Percentiles rank a stretch among this genome's conserved stretches.
phyloP scores from a whole-genome alignment of 2,888 invertebrate species.

The Tetranychus truncatus region DNA sequence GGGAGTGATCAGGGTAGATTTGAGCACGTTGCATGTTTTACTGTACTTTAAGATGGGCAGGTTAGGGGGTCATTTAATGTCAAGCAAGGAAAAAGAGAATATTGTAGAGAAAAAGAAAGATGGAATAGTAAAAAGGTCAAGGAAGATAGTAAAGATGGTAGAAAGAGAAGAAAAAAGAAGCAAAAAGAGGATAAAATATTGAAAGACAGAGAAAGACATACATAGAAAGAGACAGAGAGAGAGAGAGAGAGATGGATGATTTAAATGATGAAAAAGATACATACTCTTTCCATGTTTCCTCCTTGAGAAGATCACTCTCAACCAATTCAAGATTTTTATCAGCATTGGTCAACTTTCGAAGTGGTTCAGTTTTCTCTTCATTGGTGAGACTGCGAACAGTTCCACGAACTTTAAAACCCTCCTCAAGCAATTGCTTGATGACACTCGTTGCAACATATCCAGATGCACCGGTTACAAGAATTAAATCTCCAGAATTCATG shows the following conservation, averaged over 20 bases:
- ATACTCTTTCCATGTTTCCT: conserved; percentile 32
- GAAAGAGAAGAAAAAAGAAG: background rate
- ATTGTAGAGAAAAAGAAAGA: too few species aligned
- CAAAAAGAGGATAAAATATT: background rate
- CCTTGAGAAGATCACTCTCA: conserved; percentile 37
- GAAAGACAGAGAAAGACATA: background rate
- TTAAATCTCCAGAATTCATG: conserved; percentile 23
- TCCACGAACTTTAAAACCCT: conserved; percentile 35
- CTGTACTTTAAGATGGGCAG: too few species aligned
- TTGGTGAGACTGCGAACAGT: conserved; percentile 35
- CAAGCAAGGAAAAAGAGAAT: too few species aligned
- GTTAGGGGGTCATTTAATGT: too few species aligned
- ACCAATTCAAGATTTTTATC: conserved; percentile 35
- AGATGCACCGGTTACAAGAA: conserved; percentile 39
- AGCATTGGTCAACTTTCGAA: conserved; percentile 32
- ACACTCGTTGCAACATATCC: conserved; percentile 39
- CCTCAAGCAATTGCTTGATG: conserved; percentile 35
- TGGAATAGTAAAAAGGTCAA: background rate
- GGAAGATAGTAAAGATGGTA: background rate
- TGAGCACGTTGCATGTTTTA: too few species aligned
- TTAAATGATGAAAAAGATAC: background rate
- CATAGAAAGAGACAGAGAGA: conserved; percentile 4
- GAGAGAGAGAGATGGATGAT: conserved; percentile 6
- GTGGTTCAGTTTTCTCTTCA: conserved; percentile 31
- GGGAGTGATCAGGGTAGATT: too few species aligned